These are phyloP conservation scores for Sorex araneus DNA, from an alignment of 2,113 vertebrate species.

Conservation along the genomic window DNA sequence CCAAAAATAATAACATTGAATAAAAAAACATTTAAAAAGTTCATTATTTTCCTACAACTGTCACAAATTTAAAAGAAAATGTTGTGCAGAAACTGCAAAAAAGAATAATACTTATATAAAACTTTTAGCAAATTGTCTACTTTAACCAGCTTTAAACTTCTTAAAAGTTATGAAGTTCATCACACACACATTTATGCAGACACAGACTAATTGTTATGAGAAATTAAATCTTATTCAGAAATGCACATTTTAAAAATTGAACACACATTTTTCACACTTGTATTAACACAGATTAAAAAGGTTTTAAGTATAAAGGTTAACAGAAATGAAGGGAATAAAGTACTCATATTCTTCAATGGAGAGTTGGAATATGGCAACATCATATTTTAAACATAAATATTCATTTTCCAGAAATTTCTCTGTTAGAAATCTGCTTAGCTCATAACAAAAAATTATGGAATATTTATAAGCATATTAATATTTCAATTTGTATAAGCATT, in stretches of 20 bases:
- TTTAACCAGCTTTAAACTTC: neutral
- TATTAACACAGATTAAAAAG: neutral
- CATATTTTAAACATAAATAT: no score
- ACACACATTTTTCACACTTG: slow-evolving; percentile 47
- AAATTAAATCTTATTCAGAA: slow-evolving; percentile 36
- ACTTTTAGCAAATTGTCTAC: neutral
- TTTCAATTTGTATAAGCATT: slow-evolving; percentile 5
- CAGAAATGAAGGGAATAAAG: neutral
- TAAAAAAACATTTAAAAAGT: neutral
- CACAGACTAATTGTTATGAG: neutral
- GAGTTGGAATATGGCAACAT: neutral
- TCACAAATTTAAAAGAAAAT: slow-evolving; percentile 46
- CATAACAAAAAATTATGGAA: neutral
- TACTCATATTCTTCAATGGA: neutral
- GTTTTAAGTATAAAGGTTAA: neutral
- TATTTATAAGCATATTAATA: neutral
- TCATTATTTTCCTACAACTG: slow-evolving; percentile 12
- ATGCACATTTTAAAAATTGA: slow-evolving; percentile 37
- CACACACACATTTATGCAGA: slow-evolving; percentile 1
- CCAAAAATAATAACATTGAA: slow-evolving; percentile 35
- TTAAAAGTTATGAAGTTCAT: neutral
- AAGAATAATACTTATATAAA: neutral
- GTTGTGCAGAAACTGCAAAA: neutral
- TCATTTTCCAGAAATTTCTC: neutral
- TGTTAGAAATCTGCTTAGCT: slow-evolving; percentile 14